Conservation (phyloP, 2,797 vertebrate species). For the Xiphorhynchus erythropygius region DNA sequence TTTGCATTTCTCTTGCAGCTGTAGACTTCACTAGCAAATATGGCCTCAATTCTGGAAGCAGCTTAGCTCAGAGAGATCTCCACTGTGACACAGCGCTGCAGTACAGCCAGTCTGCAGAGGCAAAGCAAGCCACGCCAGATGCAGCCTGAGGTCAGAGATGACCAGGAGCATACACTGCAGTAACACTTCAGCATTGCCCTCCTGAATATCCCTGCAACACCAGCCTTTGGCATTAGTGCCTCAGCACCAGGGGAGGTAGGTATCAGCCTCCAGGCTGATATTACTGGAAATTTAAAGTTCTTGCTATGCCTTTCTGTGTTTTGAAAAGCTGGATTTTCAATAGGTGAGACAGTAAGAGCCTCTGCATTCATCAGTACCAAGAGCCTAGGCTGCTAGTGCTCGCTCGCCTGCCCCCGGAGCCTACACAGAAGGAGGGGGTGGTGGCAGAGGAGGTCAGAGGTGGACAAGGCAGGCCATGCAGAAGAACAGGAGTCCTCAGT, state of each 20-base stretch:
- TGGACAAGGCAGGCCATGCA: background rate
- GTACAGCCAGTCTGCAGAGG: background rate
- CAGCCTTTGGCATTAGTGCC: accelerated
- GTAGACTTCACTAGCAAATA: background rate
- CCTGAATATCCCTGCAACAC: background rate
- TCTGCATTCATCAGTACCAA: background rate
- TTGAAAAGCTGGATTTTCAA: background rate
- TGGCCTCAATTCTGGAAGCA: background rate
- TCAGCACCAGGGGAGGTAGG: background rate
- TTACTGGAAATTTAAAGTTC: background rate
- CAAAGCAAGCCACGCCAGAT: background rate
- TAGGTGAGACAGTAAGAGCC: background rate
- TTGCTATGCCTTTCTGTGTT: accelerated
- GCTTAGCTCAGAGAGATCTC: background rate
- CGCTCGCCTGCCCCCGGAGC: background rate
- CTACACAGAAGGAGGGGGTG: background rate
- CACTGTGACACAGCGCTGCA: background rate
- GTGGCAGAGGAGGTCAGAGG: background rate
- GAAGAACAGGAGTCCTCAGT: background rate
- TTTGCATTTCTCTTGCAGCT: constrained; percentile 52
- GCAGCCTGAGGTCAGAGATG: background rate
- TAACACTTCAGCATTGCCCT: background rate
- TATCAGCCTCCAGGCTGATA: background rate
- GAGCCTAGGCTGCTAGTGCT: background rate
- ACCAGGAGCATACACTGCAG: background rate